Percentiles rank a stretch among this genome's conserved stretches.
Conservation (phyloP, 2,113 vertebrate species). For the Dipodomys spectabilis region DNA sequence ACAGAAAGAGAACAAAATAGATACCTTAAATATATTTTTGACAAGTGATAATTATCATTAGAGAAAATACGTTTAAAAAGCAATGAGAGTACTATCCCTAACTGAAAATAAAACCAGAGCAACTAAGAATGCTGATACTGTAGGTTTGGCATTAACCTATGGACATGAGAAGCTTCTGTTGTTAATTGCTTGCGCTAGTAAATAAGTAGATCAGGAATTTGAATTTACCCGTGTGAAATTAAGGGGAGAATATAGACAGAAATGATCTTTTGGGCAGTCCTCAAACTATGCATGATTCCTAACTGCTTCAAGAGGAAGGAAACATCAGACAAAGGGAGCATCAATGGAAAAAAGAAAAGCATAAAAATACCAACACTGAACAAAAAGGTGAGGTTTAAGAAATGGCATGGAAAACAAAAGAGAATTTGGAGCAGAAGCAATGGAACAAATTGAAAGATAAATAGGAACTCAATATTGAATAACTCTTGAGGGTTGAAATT, state of each 20-base stretch:
- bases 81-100: background rate
- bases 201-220: background rate
- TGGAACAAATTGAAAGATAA: background rate
- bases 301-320: background rate
- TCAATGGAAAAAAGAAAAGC: background rate
- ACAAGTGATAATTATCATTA: background rate
- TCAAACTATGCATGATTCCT: background rate
- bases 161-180: background rate
- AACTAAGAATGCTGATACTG: background rate
- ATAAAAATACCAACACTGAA: background rate
- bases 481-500: no score
- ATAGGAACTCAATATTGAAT: no score
- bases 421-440: background rate
- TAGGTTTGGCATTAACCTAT: background rate
- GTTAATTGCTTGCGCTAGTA: background rate
- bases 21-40: background rate
- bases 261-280: rapidly evolving
- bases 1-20: background rate
- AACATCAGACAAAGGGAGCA: background rate
- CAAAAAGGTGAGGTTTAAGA: background rate
- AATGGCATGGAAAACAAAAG: background rate
- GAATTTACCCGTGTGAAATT: background rate
- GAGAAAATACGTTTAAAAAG: background rate
- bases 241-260: background rate
- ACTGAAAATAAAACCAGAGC: background rate